These are phyloP conservation scores for Carposina sasakii DNA, from an alignment of 1,140 invertebrate genomes.

Conservation along the genomic window DNA sequence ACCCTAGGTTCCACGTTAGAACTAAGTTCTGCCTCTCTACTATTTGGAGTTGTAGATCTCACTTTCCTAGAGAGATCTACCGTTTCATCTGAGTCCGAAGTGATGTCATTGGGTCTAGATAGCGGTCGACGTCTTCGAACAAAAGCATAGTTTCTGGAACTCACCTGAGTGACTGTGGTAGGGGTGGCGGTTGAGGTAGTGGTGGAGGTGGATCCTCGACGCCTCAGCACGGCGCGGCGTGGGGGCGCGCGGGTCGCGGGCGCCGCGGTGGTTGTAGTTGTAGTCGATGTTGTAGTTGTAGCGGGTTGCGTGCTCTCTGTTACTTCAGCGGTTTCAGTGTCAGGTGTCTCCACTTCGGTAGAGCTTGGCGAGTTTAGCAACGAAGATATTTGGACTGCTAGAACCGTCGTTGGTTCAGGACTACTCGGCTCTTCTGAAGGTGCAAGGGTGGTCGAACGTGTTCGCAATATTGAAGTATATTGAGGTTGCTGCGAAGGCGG, in stretches of 20 bases:
- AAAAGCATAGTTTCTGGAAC: slow-evolving; percentile 70
- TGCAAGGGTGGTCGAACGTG: slow-evolving; percentile 45
- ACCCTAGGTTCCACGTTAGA: background rate
- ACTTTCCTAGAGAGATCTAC: slow-evolving; percentile 50
- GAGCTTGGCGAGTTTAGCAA: slow-evolving; percentile 57
- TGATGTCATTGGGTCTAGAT: slow-evolving; percentile 62
- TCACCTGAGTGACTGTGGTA: slow-evolving; percentile 65
- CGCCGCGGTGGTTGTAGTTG: slow-evolving; percentile 39
- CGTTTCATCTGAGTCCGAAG: slow-evolving; percentile 48
- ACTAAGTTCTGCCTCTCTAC: slow-evolving; percentile 42
- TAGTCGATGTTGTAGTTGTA: slow-evolving; percentile 22
- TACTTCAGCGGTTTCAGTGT: slow-evolving; percentile 25
- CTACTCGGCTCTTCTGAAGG: slow-evolving; percentile 39
- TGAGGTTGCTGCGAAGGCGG: slow-evolving; percentile 34
- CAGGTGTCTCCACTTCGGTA: slow-evolving; percentile 33
- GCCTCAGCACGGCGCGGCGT: slow-evolving; percentile 43
- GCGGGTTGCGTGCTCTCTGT: slow-evolving; percentile 28
- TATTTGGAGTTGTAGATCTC: slow-evolving; percentile 66
- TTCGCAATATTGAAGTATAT: slow-evolving; percentile 52
- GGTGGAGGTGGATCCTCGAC: slow-evolving; percentile 51
- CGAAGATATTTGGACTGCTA: slow-evolving; percentile 69
- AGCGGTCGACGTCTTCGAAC: slow-evolving; percentile 59
- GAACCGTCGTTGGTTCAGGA: slow-evolving; percentile 61
- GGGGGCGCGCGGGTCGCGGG: slow-evolving; percentile 39
- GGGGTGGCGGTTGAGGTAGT: slow-evolving; percentile 56